phyloP scores from a whole-genome alignment of 2,888 invertebrate genomes.

The Candidula unifasciata region DNA sequence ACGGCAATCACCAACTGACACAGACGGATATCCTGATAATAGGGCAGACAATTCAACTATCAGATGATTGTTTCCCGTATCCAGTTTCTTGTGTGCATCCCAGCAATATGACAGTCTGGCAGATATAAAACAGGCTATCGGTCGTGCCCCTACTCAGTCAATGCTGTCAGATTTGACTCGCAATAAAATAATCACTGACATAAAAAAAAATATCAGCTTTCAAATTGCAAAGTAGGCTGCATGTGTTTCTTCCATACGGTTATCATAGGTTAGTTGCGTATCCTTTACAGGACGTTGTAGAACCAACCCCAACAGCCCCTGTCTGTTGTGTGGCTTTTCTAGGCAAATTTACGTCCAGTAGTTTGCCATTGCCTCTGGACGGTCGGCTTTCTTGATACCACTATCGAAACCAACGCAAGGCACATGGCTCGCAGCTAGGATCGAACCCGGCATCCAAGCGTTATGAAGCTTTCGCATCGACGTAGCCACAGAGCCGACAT shows the following conservation, averaged over 20 bases:
- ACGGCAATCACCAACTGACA: constrained; percentile 22
- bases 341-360: too few species aligned
- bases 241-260: not conserved
- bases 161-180: not conserved
- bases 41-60: constrained; percentile 44
- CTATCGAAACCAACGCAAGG: too few species aligned
- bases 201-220: constrained; percentile 11
- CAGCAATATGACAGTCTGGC: not conserved
- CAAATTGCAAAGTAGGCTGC: not conserved
- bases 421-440: too few species aligned
- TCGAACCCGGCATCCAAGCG: too few species aligned
- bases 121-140: constrained; percentile 18
- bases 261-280: too few species aligned
- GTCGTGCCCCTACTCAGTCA: not conserved
- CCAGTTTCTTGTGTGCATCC: not conserved
- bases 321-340: too few species aligned
- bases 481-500: too few species aligned
- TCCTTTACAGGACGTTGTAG: too few species aligned
- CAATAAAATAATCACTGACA: constrained; percentile 15
- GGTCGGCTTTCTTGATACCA: too few species aligned
- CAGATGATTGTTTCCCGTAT: constrained; percentile 19
- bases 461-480: too few species aligned
- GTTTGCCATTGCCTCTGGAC: too few species aligned
- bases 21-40: constrained; percentile 35
- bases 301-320: too few species aligned